Conservation (phyloP, 2,797 vertebrate genomes). For the Spea hammondii region DNA sequence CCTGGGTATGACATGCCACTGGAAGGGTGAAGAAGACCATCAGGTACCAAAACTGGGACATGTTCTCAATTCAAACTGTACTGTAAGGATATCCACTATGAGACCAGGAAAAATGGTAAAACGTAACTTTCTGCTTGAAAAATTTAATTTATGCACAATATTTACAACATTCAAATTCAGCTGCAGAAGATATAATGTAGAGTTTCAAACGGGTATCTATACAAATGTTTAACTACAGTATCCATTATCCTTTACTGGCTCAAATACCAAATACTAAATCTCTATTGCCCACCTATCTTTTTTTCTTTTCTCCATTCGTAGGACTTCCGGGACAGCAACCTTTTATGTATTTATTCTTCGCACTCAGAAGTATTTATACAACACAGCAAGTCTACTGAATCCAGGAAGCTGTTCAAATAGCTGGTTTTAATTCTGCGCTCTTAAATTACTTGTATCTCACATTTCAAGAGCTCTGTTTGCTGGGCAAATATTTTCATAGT, state of each 20-base stretch:
- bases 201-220: no score
- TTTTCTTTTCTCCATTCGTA: neutral
- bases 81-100: no score
- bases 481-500: neutral
- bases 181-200: no score
- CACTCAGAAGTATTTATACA: neutral
- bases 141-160: no score
- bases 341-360: neutral
- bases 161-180: no score
- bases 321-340: neutral
- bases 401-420: neutral
- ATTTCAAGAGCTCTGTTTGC: neutral
- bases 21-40: conserved; percentile 5
- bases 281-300: neutral
- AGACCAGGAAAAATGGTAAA: no score
- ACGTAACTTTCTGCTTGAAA: no score
- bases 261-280: no score
- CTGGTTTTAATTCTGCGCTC: neutral
- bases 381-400: neutral
- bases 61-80: conserved; percentile 4
- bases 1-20: neutral
- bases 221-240: no score
- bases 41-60: neutral
- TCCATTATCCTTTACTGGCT: no score
- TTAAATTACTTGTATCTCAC: neutral